These are phyloP conservation scores for Perca flavescens DNA, from an alignment of 2,113 vertebrate genomes.

Conservation along the genomic window DNA sequence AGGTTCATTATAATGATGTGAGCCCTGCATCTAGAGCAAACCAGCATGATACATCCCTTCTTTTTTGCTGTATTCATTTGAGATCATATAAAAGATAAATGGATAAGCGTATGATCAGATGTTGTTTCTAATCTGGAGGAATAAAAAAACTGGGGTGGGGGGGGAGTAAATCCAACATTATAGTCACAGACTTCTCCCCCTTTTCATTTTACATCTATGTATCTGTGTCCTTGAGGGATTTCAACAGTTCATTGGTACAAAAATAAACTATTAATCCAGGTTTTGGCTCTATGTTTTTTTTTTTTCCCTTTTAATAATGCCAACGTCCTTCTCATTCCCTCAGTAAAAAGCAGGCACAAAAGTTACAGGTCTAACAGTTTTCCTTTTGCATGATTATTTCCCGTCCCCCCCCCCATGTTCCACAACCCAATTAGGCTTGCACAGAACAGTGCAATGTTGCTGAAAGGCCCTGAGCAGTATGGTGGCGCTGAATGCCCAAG, in stretches of 20 bases:
- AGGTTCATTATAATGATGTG: conserved; percentile 38
- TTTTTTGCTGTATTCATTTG: conserved; percentile 32
- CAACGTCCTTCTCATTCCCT: conserved; percentile 24
- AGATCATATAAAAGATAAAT: conserved; percentile 62
- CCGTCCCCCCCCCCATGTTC: conserved; percentile 20
- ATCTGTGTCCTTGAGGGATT: background rate
- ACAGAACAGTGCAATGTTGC: conserved; percentile 61
- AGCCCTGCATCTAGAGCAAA: conserved; percentile 57
- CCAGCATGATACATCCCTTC: conserved; percentile 19
- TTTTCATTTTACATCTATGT: conserved; percentile 1
- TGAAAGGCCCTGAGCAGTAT: conserved; percentile 64
- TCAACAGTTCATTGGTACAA: background rate
- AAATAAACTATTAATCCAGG: background rate
- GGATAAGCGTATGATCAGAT: conserved; percentile 42
- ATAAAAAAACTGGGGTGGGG: background rate
- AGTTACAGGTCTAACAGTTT: conserved; percentile 42
- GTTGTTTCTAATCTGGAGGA: conserved; percentile 15
- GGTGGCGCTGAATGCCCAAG: conserved; percentile 81
- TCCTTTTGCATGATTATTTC: conserved; percentile 18
- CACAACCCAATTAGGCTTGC: conserved; percentile 75
- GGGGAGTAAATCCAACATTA: background rate
- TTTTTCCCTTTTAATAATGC: conserved; percentile 24
- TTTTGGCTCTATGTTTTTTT: background rate
- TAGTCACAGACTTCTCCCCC: background rate
- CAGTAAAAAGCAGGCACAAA: conserved; percentile 31